Percentiles rank a stretch among this genome's conserved stretches.
Conservation (phyloP, 2,888 invertebrate species). For the Diaprepes abbreviatus region DNA sequence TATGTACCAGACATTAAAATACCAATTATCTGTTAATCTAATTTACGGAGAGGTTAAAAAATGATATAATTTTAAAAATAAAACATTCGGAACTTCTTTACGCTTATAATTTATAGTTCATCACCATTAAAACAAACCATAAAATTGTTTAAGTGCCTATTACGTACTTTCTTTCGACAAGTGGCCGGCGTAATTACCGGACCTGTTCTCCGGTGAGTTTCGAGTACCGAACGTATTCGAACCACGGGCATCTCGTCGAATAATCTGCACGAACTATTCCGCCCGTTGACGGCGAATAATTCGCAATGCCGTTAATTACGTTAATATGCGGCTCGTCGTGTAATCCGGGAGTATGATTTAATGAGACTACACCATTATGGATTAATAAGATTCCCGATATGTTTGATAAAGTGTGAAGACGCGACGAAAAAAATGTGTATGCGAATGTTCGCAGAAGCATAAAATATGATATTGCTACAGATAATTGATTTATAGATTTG, state of each 20-base stretch:
- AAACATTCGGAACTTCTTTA: too few relatives aligned
- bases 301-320: slow-evolving; percentile 3
- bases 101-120: background rate
- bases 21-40: too few relatives aligned
- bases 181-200: background rate
- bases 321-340: background rate
- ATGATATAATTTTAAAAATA: too few relatives aligned
- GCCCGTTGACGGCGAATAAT: background rate
- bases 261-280: background rate
- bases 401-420: background rate
- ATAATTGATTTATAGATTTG: too few relatives aligned
- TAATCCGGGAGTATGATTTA: slow-evolving; percentile 7
- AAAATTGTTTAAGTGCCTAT: background rate
- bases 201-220: slow-evolving; percentile 3
- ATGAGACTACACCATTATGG: background rate
- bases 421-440: background rate
- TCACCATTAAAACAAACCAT: background rate
- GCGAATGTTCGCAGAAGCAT: background rate
- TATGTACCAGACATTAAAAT: too few relatives aligned
- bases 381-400: background rate
- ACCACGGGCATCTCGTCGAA: background rate
- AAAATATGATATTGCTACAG: too few relatives aligned
- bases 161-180: background rate
- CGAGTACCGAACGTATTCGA: background rate
- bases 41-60: too few relatives aligned